These are phyloP conservation scores for Thereva unica DNA, from an alignment of 2,888 invertebrate species.

Conservation along the genomic window DNA sequence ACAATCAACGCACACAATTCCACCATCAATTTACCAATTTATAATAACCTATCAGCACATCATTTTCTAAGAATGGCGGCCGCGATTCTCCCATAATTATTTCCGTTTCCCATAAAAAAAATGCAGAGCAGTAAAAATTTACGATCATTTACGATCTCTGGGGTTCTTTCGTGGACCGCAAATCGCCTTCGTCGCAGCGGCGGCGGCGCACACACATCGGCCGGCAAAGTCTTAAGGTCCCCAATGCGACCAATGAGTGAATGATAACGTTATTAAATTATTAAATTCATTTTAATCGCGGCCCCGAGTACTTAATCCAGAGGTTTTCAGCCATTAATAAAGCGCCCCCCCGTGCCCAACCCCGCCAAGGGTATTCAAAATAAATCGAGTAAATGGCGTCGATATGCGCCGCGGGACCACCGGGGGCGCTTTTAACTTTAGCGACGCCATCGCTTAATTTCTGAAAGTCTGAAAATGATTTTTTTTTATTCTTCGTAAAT, in stretches of 20 bases:
- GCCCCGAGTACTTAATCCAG: conserved; percentile 23
- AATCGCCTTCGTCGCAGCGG: no score
- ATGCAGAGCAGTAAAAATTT: conserved; percentile 19
- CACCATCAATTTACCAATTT: no score
- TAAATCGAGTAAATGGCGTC: conserved; percentile 32
- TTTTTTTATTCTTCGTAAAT: not conserved
- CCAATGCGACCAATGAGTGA: not conserved
- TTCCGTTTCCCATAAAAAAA: conserved; percentile 36
- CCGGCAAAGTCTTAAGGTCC: no score
- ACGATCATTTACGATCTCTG: not conserved
- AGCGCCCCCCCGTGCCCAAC: not conserved
- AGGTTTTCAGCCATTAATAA: conserved; percentile 13
- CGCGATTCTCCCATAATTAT: conserved; percentile 12
- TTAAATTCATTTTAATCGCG: conserved; percentile 28
- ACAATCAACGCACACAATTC: no score
- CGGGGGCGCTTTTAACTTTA: conserved; percentile 35
- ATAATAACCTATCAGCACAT: no score
- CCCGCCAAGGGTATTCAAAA: not conserved
- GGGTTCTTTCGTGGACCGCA: no score
- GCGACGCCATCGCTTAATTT: conserved; percentile 31
- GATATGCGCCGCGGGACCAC: conserved; percentile 29
- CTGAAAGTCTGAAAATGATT: not conserved
- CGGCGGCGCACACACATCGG: no score
- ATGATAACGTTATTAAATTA: conserved; percentile 28
- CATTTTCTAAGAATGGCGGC: no score